These are phyloP conservation scores for Tragelaphus buxtoni DNA, from an alignment of 2,113 vertebrate species.

Conservation along the genomic window DNA sequence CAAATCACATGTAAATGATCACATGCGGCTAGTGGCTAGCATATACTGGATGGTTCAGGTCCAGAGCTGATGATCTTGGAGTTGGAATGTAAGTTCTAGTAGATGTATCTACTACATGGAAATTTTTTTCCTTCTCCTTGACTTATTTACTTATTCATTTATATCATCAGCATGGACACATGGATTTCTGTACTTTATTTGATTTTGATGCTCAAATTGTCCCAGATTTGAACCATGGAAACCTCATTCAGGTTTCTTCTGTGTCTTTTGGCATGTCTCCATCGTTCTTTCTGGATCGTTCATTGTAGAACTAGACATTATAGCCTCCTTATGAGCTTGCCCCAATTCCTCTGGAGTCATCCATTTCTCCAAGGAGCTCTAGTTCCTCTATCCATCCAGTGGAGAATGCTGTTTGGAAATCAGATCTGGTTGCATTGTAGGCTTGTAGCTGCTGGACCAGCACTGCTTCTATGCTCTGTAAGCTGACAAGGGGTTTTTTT, in stretches of 20 bases:
- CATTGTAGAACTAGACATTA: background rate
- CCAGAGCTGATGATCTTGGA: no score
- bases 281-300: background rate
- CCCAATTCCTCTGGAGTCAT: background rate
- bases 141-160: background rate
- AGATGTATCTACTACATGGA: no score
- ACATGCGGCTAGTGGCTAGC: background rate
- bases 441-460: background rate
- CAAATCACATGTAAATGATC: background rate
- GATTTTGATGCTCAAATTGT: slow-evolving; percentile 14
- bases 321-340: background rate
- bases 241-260: background rate
- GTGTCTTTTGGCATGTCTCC: background rate
- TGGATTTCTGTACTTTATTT: background rate
- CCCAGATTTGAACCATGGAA: background rate
- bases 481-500: background rate
- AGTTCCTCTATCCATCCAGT: background rate
- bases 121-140: no score
- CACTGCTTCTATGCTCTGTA: background rate
- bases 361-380: background rate
- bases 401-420: background rate
- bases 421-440: background rate
- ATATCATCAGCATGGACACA: background rate
- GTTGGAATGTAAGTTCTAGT: no score
- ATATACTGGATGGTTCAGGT: no score